A percentile compares a stretch with the other conserved stretches of the same genome.
phyloP scores from a whole-genome alignment of 2,113 vertebrate species.

The Thalassarche chlororhynchos region DNA sequence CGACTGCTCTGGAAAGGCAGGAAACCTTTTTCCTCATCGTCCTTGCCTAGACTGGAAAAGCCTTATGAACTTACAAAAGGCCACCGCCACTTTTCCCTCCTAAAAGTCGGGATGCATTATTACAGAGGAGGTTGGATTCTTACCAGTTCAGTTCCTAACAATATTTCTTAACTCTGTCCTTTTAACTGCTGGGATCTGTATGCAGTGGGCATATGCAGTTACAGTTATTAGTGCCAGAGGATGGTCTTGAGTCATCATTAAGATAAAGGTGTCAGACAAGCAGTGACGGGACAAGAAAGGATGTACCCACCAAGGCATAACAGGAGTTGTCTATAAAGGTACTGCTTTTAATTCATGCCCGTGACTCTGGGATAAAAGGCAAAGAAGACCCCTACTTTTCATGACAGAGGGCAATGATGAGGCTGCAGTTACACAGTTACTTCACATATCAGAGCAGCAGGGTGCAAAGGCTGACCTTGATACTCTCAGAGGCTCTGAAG shows the following conservation, averaged over 20 bases:
- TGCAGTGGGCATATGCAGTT: background rate
- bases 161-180: background rate
- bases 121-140: background rate
- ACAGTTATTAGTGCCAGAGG: background rate
- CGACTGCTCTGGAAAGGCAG: background rate
- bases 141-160: background rate
- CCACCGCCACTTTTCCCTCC: background rate
- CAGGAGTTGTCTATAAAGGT: background rate
- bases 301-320: background rate
- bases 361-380: background rate
- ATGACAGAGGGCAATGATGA: background rate
- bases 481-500: background rate
- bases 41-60: background rate
- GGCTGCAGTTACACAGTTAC: background rate
- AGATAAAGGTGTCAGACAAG: background rate
- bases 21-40: background rate
- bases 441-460: background rate
- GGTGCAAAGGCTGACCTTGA: background rate
- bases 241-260: background rate
- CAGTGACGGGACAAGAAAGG: background rate
- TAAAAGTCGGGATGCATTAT: background rate
- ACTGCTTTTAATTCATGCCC: background rate
- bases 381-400: background rate
- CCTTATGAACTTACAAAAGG: background rate
- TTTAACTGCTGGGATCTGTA: background rate